Base-by-base conservation (phyloP, 2,797 vertebrate genomes). In the Acanthopagrus latus region DNA sequence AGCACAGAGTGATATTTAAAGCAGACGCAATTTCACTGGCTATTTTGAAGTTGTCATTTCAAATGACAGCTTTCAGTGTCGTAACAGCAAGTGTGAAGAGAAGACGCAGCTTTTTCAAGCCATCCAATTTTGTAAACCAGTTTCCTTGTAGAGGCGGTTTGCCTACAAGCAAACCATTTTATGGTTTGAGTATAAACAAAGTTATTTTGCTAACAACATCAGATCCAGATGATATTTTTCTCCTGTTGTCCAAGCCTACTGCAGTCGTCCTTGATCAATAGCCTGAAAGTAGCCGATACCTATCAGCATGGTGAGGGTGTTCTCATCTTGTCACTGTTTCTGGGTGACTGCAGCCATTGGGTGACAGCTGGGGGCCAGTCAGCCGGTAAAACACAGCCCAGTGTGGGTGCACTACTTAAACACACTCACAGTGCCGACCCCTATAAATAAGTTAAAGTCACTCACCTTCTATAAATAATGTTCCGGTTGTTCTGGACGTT, bases 391-490 rank as follows among this genome's bases (percentile, higher is more conserved):
- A 77, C 82, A 68, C 80, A 85, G 58, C 76, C 50, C 64, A 72
- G 73, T 79, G 41, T 66, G 63, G 33, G 52, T 68, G 52, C 38
- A 38, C 38, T 51, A 55, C 63, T 44, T 21, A 29, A 66, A 74
- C 71, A 71, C 72, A 70, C 69, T 67, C 54, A 18, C 68, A 33
- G 48, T 27, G 68, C 74, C 80, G 76, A 76, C 75, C 81, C 69
- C 82, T 91, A 93, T 90, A 89, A 91, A 93, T 93, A 93, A 89
- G 76, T 90, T 74, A 82, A 90, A 90, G 82, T 88, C 81, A 72
- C 79, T 79, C 71, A 81, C 56, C 83, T 82, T 76, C 85, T 87
- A 85, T 87, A 90, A 90, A 92, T 91, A 93, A 79, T 65, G 73
- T 86, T 85, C 33, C 1, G 47, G 77, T 81, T 83, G 69, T 88